A percentile compares a stretch with the other conserved stretches of the same genome.
Evolutionary conservation across 2,888 invertebrate species (phyloP).

Genomic region (Metalampra italica): DNA sequence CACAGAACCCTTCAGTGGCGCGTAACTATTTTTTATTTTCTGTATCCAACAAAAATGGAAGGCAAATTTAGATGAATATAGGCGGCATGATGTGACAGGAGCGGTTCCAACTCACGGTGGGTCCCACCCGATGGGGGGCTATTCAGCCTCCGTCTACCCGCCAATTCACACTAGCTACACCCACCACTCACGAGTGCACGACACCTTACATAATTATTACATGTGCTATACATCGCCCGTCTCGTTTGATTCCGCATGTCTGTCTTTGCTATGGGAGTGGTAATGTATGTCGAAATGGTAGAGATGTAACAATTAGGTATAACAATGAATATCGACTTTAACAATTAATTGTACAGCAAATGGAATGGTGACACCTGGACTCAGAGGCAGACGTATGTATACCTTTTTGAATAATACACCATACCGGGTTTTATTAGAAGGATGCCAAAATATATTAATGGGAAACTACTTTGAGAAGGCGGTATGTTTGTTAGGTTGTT

Average conservation of each 20-base stretch:
- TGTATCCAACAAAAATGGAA: constrained; percentile 17
- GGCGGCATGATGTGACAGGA: constrained; percentile 62
- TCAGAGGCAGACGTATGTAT: too few relatives aligned
- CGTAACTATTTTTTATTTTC: constrained; percentile 10
- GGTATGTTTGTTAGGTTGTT: constrained; percentile 56
- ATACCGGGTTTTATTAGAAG: too few relatives aligned
- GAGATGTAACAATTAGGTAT: too few relatives aligned
- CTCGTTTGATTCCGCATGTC: not conserved
- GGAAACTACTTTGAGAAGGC: constrained; percentile 31
- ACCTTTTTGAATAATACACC: too few relatives aligned
- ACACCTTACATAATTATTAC: not conserved
- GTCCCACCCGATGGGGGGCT: constrained; percentile 63
- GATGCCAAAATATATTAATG: too few relatives aligned
- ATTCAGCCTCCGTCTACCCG: constrained; percentile 48
- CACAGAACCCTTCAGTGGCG: constrained; percentile 14
- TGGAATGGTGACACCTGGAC: constrained; percentile 14
- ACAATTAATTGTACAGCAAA: constrained; percentile 68
- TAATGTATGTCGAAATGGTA: not conserved
- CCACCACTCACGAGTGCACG: not conserved
- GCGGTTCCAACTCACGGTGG: constrained; percentile 47
- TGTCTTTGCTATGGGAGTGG: not conserved
- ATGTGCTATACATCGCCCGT: not conserved
- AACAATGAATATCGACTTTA: too few relatives aligned
- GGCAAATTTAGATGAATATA: constrained; percentile 63
- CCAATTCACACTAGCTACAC: constrained; percentile 45